phyloP scores from a whole-genome alignment of 1,140 invertebrate species.

The Ips nitidus region DNA sequence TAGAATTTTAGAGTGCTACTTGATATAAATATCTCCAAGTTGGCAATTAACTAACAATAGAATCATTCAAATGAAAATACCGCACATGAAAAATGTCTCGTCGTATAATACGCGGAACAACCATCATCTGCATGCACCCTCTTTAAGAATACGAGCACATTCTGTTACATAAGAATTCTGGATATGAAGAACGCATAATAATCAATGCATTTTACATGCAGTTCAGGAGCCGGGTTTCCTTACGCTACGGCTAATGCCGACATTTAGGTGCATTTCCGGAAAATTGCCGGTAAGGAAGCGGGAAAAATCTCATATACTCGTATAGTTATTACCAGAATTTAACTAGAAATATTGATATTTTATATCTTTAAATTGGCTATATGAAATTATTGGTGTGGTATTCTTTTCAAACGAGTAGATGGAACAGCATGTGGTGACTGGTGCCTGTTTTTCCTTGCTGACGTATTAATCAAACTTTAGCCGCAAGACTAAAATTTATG shows the following conservation, averaged over 20 bases:
- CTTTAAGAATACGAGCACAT: slow-evolving; percentile 9
- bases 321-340: not conserved
- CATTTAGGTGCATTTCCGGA: slow-evolving; percentile 26
- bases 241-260: slow-evolving; percentile 14
- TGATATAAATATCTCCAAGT: too few relatives aligned
- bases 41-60: too few relatives aligned
- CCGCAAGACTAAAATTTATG: too few relatives aligned
- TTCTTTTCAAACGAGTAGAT: not conserved
- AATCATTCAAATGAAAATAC: too few relatives aligned
- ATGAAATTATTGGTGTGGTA: not conserved
- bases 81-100: too few relatives aligned
- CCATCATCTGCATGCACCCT: slow-evolving; percentile 1
- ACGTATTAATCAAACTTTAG: too few relatives aligned
- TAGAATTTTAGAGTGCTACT: too few relatives aligned
- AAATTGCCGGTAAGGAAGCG: slow-evolving; percentile 8
- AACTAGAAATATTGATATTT: too few relatives aligned
- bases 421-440: not conserved
- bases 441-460: too few relatives aligned
- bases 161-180: slow-evolving; percentile 20
- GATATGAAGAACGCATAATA: slow-evolving; percentile 28
- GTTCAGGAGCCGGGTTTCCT: slow-evolving; percentile 16
- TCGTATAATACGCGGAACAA: too few relatives aligned
- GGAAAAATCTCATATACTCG: slow-evolving; percentile 3
- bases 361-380: too few relatives aligned
- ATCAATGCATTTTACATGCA: slow-evolving; percentile 29